A percentile compares a stretch with the other conserved stretches of the same genome.
phyloP scores from a whole-genome alignment of 2,888 invertebrate genomes.

The Drosophila kanekoi region DNA sequence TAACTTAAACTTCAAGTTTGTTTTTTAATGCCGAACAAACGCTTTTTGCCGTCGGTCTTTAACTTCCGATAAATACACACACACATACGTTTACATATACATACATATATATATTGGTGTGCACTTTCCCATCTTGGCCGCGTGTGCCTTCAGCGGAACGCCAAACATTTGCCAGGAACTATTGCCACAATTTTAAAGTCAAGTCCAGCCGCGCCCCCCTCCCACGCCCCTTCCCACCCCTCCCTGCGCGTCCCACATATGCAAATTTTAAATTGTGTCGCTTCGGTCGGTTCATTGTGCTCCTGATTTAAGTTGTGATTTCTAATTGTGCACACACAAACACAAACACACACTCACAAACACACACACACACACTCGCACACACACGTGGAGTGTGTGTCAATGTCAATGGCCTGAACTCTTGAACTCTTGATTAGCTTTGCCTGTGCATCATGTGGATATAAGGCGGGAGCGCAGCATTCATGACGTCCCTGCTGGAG shows the following conservation, averaged over 20 bases:
- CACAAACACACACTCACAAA: slow-evolving; percentile 1
- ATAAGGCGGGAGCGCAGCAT: slow-evolving; percentile 43
- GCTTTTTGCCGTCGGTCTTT: slow-evolving; percentile 53
- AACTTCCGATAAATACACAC: slow-evolving; percentile 5
- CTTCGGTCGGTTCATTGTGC: slow-evolving; percentile 35
- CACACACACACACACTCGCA: neutral
- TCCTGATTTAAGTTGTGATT: slow-evolving; percentile 70
- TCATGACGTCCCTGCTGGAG: slow-evolving; percentile 82
- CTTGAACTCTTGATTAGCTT: slow-evolving; percentile 40
- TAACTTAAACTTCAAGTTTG: slow-evolving; percentile 33
- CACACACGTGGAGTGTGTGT: slow-evolving; percentile 42
- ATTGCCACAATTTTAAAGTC: slow-evolving; percentile 51
- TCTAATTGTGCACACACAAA: slow-evolving; percentile 51
- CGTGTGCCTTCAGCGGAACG: slow-evolving; percentile 46
- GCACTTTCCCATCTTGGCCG: slow-evolving; percentile 19
- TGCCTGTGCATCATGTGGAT: slow-evolving; percentile 33
- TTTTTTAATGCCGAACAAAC: slow-evolving; percentile 33
- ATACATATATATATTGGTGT: slow-evolving; percentile 1
- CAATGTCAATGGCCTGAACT: slow-evolving; percentile 74
- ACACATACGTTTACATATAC: slow-evolving; percentile 10
- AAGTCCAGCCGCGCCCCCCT: slow-evolving; percentile 4
- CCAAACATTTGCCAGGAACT: slow-evolving; percentile 40
- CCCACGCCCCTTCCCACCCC: neutral
- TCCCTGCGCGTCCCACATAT: slow-evolving; percentile 26
- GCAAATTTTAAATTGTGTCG: slow-evolving; percentile 72